phyloP scores from a whole-genome alignment of 2,797 vertebrate species.

The Odontamblyopus lacepedii region DNA sequence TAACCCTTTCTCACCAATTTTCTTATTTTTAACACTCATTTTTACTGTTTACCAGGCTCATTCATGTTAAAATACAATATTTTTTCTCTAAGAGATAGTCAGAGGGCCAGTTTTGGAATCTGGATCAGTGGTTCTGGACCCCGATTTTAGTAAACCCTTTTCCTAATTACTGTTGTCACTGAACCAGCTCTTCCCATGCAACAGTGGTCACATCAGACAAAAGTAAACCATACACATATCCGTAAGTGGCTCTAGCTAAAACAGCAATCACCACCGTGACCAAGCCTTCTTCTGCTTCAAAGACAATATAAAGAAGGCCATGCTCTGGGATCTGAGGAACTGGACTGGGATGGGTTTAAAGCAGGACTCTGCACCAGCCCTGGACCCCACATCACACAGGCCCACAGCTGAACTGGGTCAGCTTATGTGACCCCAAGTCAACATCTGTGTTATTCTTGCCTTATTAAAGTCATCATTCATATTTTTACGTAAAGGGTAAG shows the following conservation, averaged over 20 bases:
- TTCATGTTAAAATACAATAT: too few relatives aligned
- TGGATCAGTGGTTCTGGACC: neutral
- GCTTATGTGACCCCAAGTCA: conserved; percentile 18
- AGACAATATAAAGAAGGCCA: conserved; percentile 65
- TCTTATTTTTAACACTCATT: too few relatives aligned
- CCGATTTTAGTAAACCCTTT: conserved; percentile 44
- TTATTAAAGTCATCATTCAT: conserved; percentile 3
- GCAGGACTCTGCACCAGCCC: conserved; percentile 58
- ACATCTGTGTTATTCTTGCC: conserved; percentile 22
- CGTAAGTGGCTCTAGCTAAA: conserved; percentile 52
- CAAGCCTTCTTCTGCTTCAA: conserved; percentile 64
- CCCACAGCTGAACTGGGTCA: conserved; percentile 37
- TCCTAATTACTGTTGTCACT: conserved; percentile 64
- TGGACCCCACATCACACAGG: conserved; percentile 68
- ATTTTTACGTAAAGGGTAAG: neutral
- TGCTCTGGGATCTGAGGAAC: conserved; percentile 53
- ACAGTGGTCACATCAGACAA: conserved; percentile 49
- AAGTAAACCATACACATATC: conserved; percentile 65
- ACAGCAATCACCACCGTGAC: conserved; percentile 71
- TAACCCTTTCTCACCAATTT: too few relatives aligned
- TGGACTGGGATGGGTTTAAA: conserved; percentile 63
- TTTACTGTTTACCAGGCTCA: too few relatives aligned
- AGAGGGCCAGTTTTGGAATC: too few relatives aligned
- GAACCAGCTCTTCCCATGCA: conserved; percentile 67
- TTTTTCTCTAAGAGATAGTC: too few relatives aligned